Conservation (phyloP, 2,113 vertebrate genomes). For the Microtus oregoni region DNA sequence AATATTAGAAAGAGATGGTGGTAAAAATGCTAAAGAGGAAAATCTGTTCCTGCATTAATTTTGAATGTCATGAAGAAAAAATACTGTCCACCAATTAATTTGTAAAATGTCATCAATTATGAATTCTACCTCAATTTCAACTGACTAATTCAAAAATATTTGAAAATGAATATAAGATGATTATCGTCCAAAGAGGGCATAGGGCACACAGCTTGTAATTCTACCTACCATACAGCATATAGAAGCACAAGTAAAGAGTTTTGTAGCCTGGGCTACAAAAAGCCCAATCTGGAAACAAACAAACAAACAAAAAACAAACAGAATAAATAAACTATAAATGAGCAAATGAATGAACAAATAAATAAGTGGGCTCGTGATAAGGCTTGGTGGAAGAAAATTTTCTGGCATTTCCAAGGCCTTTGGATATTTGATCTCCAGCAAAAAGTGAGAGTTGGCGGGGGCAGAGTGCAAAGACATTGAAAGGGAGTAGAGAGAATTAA, state of each 20-base stretch:
- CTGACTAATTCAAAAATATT: slow-evolving; percentile 54
- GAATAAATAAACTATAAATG: too few species aligned
- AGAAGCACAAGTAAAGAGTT: not conserved
- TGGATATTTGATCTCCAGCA: not conserved
- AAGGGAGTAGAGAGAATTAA: not conserved
- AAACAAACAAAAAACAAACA: not conserved
- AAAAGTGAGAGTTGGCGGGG: not conserved
- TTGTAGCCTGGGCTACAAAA: not conserved
- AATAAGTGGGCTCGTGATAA: not conserved
- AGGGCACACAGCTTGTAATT: not conserved
- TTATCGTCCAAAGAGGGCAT: not conserved
- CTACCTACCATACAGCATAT: not conserved
- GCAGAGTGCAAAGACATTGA: not conserved
- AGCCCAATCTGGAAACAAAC: not conserved
- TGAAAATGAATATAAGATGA: slow-evolving; percentile 28
- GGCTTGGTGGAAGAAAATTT: not conserved
- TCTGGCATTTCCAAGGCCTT: not conserved
- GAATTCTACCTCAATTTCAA: slow-evolving; percentile 48
- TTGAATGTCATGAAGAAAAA: slow-evolving; percentile 43
- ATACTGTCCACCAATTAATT: slow-evolving; percentile 49
- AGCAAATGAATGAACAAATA: too few species aligned
- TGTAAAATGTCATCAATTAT: slow-evolving; percentile 8
- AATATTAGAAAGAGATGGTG: not conserved
- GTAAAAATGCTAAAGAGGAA: slow-evolving; percentile 2
- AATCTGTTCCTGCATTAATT: slow-evolving; percentile 8